Base-by-base conservation (phyloP, 2,113 vertebrate species). In the Phycodurus eques region DNA sequence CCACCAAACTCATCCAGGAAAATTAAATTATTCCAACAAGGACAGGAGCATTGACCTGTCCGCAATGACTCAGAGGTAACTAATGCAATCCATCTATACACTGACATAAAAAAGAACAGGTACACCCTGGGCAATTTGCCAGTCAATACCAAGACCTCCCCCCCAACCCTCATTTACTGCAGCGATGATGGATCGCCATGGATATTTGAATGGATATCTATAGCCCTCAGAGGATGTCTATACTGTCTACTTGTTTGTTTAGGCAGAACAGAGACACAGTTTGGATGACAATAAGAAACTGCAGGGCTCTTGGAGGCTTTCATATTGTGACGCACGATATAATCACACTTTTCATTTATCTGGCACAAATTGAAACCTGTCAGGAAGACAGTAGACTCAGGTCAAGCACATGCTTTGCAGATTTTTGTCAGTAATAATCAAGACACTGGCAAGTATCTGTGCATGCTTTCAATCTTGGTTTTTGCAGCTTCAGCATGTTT, bases 401-500 rank as follows among this genome's bases (percentile, higher is more conserved):
- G 2, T 39, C 33, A 6, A 19, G 33, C 60, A 20, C 60, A 62
- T 42, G 33, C 60, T 39, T 11, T 20, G 60, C 33, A 62, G 15
- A 62, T 10, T 39, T 39, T 19, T 19, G 53, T 35, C 60, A 62
- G 60, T 15, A 8, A 17, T 62, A 10, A 10, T 62, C 15, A 9
- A 61, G 14, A 17, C 5, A 15, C 27, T 61, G 59, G 22, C 27
- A 60, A 60, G 31, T 59, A 0, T 59, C n/a, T 59, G 27, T 15
- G 59, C 53, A 19, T 43, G 69, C 77, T 78, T 81, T 68, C 61
- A 35, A 75, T 42, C 66, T 74, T 75, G 73, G 70, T 77, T 79
- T 79, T 73, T 87, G 81, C 81, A 69, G 72, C 73, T 76, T 86
- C 79, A 83, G 82, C 83, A 79, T 42, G 83, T 85, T 73, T 80